A percentile compares a stretch with the other conserved stretches of the same genome.
These are phyloP conservation scores for Hemichromis elongatus DNA, from an alignment of 2,113 vertebrate species.

Conservation along the genomic window DNA sequence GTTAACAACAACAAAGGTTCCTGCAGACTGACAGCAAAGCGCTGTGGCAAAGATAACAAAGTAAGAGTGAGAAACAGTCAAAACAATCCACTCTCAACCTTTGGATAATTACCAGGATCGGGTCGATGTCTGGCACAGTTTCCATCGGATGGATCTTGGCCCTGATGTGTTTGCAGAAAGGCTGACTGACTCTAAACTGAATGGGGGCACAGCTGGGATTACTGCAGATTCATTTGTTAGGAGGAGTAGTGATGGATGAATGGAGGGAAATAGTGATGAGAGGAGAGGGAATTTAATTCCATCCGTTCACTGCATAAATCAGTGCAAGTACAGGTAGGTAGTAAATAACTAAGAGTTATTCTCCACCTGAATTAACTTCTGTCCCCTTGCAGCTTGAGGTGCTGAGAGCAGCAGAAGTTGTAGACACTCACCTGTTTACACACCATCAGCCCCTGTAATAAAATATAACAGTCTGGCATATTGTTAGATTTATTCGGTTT, in stretches of 20 bases:
- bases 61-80: neutral
- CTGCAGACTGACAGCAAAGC: neutral
- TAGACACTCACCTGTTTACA: neutral
- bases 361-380: slow-evolving; percentile 6
- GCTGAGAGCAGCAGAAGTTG: neutral
- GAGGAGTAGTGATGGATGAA: neutral
- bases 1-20: neutral
- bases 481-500: neutral
- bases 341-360: slow-evolving; percentile 24
- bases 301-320: slow-evolving; percentile 11
- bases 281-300: slow-evolving; percentile 11
- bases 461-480: neutral
- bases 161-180: neutral
- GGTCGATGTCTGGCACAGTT: slow-evolving; percentile 8
- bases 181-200: neutral
- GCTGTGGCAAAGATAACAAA: neutral
- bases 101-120: neutral
- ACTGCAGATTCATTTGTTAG: slow-evolving; percentile 17
- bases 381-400: neutral
- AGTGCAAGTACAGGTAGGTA: neutral
- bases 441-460: neutral
- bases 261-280: neutral
- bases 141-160: neutral
- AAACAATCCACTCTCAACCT: neutral
- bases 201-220: neutral